Percentiles rank a stretch among this genome's conserved stretches.
Conservation (phyloP, 2,888 invertebrate genomes). For the Cheilosia variabilis region DNA sequence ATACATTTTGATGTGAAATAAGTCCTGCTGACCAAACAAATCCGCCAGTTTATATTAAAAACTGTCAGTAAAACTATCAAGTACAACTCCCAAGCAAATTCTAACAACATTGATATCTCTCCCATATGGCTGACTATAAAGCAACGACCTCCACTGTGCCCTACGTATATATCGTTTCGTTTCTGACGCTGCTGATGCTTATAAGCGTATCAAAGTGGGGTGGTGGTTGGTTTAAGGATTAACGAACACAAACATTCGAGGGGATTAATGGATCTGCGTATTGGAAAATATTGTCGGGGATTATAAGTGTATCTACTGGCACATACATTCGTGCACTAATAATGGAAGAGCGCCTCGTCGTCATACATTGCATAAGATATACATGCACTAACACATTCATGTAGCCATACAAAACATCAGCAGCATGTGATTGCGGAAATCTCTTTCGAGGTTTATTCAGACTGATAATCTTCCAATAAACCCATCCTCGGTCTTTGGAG, state of each 20-base stretch:
- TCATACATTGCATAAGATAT: constrained; percentile 48
- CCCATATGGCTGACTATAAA: constrained; percentile 54
- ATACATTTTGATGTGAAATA: too few relatives aligned
- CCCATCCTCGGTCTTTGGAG: constrained; percentile 59
- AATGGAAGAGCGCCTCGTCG: too few relatives aligned
- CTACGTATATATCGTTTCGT: constrained; percentile 19
- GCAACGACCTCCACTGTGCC: constrained; percentile 55
- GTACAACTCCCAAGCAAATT: constrained; percentile 13
- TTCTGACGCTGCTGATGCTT: constrained; percentile 41
- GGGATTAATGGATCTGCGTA: constrained; percentile 75
- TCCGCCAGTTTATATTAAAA: too few relatives aligned
- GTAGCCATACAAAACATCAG: constrained; percentile 6
- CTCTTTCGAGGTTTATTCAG: constrained; percentile 73
- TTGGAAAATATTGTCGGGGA: constrained; percentile 75
- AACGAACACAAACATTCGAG: constrained; percentile 80
- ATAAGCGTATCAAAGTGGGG: constrained; percentile 55
- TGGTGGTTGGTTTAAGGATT: constrained; percentile 82
- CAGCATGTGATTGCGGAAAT: constrained; percentile 71
- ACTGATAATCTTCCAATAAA: constrained; percentile 75
- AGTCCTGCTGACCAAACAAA: too few relatives aligned
- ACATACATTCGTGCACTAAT: constrained; percentile 30
- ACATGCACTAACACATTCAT: neutral
- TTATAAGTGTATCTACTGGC: constrained; percentile 70
- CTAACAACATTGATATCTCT: constrained; percentile 37
- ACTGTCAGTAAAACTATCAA: constrained; percentile 7